phyloP scores from a whole-genome alignment of 2,888 invertebrate genomes.

The Drosophila mulleri region DNA sequence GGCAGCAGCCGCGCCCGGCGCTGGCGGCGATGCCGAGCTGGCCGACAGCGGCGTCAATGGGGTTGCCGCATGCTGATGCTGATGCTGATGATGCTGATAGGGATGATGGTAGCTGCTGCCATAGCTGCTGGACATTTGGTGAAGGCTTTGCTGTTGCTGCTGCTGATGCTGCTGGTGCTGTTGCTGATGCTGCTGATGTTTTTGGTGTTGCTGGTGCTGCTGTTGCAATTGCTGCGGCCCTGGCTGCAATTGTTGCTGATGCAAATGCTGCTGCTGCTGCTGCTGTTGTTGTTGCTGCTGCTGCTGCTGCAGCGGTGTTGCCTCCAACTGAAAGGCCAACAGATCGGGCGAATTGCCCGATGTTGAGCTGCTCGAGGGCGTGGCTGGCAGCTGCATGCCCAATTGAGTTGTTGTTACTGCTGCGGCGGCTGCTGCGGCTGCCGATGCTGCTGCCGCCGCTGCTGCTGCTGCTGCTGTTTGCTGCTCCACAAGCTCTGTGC shows the following conservation, averaged over 20 bases:
- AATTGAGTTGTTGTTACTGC: slow-evolving; percentile 43
- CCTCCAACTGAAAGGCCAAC: slow-evolving; percentile 69
- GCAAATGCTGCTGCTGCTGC: slow-evolving; percentile 54
- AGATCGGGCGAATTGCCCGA: slow-evolving; percentile 84
- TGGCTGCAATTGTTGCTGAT: slow-evolving; percentile 41
- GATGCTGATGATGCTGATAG: slow-evolving; percentile 41
- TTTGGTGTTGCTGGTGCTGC: slow-evolving; percentile 55
- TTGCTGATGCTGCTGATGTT: slow-evolving; percentile 38
- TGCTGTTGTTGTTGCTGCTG: slow-evolving; percentile 35
- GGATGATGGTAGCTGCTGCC: slow-evolving; percentile 54
- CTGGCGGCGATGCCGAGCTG: slow-evolving; percentile 68
- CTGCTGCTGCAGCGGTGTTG: slow-evolving; percentile 48
- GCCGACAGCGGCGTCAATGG: slow-evolving; percentile 68
- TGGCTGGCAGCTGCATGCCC: slow-evolving; percentile 64
- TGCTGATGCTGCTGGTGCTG: slow-evolving; percentile 40
- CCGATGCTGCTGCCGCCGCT: slow-evolving; percentile 33
- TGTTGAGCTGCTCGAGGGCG: slow-evolving; percentile 77
- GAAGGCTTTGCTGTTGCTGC: slow-evolving; percentile 45
- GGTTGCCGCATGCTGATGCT: slow-evolving; percentile 43
- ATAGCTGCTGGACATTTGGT: slow-evolving; percentile 47
- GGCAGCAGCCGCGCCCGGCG: slow-evolving; percentile 38
- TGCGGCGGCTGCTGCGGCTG: slow-evolving; percentile 20
- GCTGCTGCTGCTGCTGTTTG: slow-evolving; percentile 42
- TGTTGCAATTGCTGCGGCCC: neutral
- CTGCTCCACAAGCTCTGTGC: slow-evolving; percentile 61